Conservation (phyloP, 1,140 invertebrate species). For the Aradophagus sp. region DNA sequence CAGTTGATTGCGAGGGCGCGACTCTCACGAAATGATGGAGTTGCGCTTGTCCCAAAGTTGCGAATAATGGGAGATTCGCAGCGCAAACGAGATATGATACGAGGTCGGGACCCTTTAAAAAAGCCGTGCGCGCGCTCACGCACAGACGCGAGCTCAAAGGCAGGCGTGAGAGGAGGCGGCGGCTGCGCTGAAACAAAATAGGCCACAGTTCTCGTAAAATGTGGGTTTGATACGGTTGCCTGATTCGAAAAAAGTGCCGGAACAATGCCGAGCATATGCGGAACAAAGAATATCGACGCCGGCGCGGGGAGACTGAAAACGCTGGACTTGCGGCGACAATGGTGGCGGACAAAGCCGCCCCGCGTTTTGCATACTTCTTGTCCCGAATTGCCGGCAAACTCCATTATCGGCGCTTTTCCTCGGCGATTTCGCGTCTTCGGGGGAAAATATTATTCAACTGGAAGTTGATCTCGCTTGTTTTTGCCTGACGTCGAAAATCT, state of each 20-base stretch:
- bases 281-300: slow-evolving; percentile 52
- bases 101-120: slow-evolving; percentile 37
- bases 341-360: no score
- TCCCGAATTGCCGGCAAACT: no score
- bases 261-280: slow-evolving; percentile 44
- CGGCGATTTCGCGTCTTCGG: no score
- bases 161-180: slow-evolving; percentile 7
- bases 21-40: slow-evolving; percentile 11
- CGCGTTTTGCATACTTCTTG: no score
- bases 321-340: no score
- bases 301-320: slow-evolving; percentile 38
- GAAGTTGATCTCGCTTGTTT: no score
- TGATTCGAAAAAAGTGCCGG: slow-evolving; percentile 47
- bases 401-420: no score
- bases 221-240: slow-evolving; percentile 50
- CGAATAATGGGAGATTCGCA: slow-evolving; percentile 34
- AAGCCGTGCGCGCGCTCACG: slow-evolving; percentile 20
- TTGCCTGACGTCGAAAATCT: no score
- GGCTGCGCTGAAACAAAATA: slow-evolving; percentile 46
- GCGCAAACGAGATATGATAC: slow-evolving; percentile 41
- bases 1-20: slow-evolving; percentile 13
- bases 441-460: no score
- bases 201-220: slow-evolving; percentile 47
- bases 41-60: slow-evolving; percentile 23
- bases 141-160: slow-evolving; percentile 6